Percentiles rank a stretch among this genome's conserved stretches.
phyloP scores from a whole-genome alignment of 1,140 invertebrate genomes.

The Pantala flavescens region DNA sequence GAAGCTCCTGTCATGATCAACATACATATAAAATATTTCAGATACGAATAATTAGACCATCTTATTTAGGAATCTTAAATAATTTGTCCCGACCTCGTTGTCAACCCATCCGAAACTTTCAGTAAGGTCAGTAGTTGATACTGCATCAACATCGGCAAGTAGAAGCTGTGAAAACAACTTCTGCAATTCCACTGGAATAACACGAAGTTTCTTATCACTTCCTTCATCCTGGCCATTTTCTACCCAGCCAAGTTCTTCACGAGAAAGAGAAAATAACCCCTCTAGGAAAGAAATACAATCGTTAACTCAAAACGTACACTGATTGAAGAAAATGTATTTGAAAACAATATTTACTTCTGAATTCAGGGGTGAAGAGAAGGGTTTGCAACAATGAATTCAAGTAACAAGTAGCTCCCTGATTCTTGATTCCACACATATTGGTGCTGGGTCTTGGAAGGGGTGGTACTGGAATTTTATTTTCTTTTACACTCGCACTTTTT shows the following conservation, averaged over 20 bases:
- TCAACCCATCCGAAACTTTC: constrained; percentile 15
- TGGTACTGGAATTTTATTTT: background rate
- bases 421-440: constrained; percentile 8
- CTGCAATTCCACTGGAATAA: constrained; percentile 16
- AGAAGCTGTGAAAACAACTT: constrained; percentile 14
- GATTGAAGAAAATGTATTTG: background rate
- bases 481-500: background rate
- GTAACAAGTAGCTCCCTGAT: constrained; percentile 12
- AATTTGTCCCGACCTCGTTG: background rate
- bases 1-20: background rate
- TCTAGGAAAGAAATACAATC: background rate
- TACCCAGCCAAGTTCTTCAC: constrained; percentile 13
- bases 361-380: background rate
- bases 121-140: constrained; percentile 13
- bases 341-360: background rate
- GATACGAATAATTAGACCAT: background rate
- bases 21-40: background rate
- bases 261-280: background rate
- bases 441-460: background rate
- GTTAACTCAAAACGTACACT: background rate
- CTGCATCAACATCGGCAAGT: constrained; percentile 6
- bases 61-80: background rate
- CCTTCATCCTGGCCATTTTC: background rate
- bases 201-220: background rate
- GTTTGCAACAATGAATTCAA: constrained; percentile 11